phyloP scores from a whole-genome alignment of 1,140 invertebrate genomes.

The Mylabris phalerata region DNA sequence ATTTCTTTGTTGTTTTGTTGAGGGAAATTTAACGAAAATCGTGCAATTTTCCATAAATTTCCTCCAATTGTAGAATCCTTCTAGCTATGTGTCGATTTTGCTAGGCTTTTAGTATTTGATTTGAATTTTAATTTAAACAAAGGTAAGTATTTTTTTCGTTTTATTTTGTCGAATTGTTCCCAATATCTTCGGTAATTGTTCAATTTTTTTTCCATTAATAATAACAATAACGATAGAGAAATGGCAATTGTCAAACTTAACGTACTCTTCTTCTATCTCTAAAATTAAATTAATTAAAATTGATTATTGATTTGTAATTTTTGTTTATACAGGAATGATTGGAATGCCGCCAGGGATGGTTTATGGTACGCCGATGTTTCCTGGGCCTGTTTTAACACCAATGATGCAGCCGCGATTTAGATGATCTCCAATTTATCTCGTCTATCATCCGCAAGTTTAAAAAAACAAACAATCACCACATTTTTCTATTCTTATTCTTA shows the following conservation, averaged over 20 bases:
- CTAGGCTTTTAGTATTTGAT: conserved; percentile 21
- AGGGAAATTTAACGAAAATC: too few relatives aligned
- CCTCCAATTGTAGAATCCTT: conserved; percentile 13
- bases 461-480: conserved; percentile 31
- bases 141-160: conserved; percentile 24
- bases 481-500: conserved; percentile 1
- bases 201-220: conserved; percentile 5
- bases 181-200: too few relatives aligned
- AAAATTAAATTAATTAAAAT: background rate
- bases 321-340: conserved; percentile 54
- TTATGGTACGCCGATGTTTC: conserved; percentile 59
- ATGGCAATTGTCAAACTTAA: conserved; percentile 11
- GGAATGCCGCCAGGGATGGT: conserved; percentile 61
- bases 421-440: conserved; percentile 57
- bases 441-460: conserved; percentile 41
- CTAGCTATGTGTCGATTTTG: conserved; percentile 23
- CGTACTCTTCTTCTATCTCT: too few relatives aligned
- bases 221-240: conserved; percentile 1
- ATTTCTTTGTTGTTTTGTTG: conserved; percentile 9
- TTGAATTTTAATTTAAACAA: background rate
- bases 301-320: background rate
- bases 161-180: conserved; percentile 5
- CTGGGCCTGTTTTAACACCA: conserved; percentile 54
- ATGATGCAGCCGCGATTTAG: conserved; percentile 73
- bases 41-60: conserved; percentile 1